Evolutionary conservation across 2,888 invertebrate genomes (phyloP), one percentile per base, ranked within the genome.

Genomic region (Antitype chi): DNA sequence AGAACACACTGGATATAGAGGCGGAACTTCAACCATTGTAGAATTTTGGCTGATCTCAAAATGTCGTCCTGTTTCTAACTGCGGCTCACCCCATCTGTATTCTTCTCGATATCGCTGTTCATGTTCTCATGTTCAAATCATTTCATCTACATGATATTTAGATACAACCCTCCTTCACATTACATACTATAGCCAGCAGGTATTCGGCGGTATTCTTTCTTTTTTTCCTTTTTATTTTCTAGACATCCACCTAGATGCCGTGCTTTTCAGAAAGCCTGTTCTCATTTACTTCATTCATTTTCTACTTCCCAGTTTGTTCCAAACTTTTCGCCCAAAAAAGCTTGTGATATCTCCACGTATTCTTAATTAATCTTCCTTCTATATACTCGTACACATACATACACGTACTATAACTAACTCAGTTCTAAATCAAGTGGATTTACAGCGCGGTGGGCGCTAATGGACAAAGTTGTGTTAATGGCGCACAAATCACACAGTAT

Each of bases 391-490:
- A 43, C 32, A 23, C 28, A n/a, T 64, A 68, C 20, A 53, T 68
- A 80, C 55, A 28, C 55, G 63, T 60, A 76, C 60, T 72, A 70
- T 68, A 76, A 66, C 82, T 73, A 74, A 71, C 53, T 60, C 67
- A 62, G 80, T 78, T 83, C 88, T 92, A 93, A 92, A 93, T 93
- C 93, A 93, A 90, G 87, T 85, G 88, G 92, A 92, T 92, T 92
- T 92, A 92, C 91, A 87, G 74, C 73, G 85, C 74, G 80, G 72
- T 73, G 76, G 76, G 85, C 66, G 76, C 78, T 88, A 93, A 93
- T 93, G 93, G 91, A 85, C 83, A 86, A 93, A 92, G 91, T 91
- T 91, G 82, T 66, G 78, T 67, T 85, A 87, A 87, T 87, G 87
- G 83, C 77, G 75, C 87, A 86, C 87, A 87, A 87, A 86, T 87